These are phyloP conservation scores for Varecia variegata DNA, from an alignment of 2,797 vertebrate genomes.

Conservation along the genomic window DNA sequence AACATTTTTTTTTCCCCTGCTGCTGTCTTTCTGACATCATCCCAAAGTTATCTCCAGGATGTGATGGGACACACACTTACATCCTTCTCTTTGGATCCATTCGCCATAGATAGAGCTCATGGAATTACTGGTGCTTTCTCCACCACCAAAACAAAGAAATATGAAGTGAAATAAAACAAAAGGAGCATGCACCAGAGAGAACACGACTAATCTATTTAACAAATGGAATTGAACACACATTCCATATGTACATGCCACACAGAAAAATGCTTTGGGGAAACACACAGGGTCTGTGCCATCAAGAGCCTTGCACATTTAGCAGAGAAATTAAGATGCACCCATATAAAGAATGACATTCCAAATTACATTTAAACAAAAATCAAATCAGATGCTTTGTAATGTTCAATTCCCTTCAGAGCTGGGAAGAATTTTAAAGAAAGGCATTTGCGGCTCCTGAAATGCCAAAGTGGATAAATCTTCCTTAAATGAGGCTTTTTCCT, in stretches of 20 bases:
- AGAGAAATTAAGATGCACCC: not conserved
- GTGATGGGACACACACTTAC: not conserved
- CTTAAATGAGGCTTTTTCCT: not conserved
- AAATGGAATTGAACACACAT: not conserved
- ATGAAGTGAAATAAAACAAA: not conserved
- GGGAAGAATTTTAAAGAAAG: not conserved
- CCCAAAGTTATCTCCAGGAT: not conserved
- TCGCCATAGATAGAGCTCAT: not conserved
- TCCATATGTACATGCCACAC: fast-evolving
- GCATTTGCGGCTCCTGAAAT: not conserved
- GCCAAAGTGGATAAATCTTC: not conserved
- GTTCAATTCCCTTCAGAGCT: not conserved
- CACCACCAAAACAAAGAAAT: not conserved
- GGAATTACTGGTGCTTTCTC: too few relatives aligned
- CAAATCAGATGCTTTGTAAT: not conserved
- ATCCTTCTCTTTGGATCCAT: too few relatives aligned
- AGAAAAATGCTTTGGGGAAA: too few relatives aligned
- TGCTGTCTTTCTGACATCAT: conserved; percentile 55
- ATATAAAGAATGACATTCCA: not conserved
- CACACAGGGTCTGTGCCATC: fast-evolving
- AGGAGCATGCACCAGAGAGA: fast-evolving
- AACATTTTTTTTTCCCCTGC: conserved; percentile 77
- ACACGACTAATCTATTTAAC: too few relatives aligned
- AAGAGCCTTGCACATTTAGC: too few relatives aligned
- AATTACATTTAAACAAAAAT: not conserved